These are phyloP conservation scores for Pogonus chalceus DNA, from an alignment of 1,140 invertebrate species.

Conservation along the genomic window DNA sequence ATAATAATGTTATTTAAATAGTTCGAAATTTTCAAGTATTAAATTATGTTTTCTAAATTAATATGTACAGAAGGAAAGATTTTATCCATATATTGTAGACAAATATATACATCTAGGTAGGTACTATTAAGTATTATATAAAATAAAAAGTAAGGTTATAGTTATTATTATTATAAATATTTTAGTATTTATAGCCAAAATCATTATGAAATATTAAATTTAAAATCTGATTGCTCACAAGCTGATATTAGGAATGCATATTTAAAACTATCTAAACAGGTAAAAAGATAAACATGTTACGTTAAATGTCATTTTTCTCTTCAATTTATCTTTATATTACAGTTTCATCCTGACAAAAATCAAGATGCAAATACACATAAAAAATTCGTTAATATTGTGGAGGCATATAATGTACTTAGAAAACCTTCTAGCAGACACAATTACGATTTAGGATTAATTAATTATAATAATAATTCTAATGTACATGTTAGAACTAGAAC, in stretches of 20 bases:
- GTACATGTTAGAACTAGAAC: slow-evolving; percentile 6
- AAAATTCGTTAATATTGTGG: slow-evolving; percentile 42
- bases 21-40: not conserved
- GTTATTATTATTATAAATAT: not conserved
- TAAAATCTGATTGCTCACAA: slow-evolving; percentile 29
- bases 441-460: slow-evolving; percentile 36
- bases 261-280: slow-evolving; percentile 38
- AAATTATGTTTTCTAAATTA: not conserved
- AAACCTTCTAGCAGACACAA: slow-evolving; percentile 33
- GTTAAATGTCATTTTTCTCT: slow-evolving; percentile 10
- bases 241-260: slow-evolving; percentile 37
- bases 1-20: too few relatives aligned
- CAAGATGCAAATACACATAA: slow-evolving; percentile 34
- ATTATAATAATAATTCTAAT: slow-evolving; percentile 8
- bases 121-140: not conserved
- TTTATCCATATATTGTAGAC: not conserved
- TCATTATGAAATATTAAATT: slow-evolving; percentile 37
- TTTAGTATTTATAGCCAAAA: slow-evolving; percentile 20
- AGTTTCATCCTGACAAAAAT: slow-evolving; percentile 44
- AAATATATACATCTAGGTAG: slow-evolving; percentile 6
- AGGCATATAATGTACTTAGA: slow-evolving; percentile 44
- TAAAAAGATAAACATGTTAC: slow-evolving; percentile 18
- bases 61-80: not conserved
- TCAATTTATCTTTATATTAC: slow-evolving; percentile 13
- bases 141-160: slow-evolving; percentile 8